Percentiles rank a stretch among this genome's conserved stretches.
phyloP scores from a whole-genome alignment of 2,113 vertebrate species.

The Mastomys natalensis region DNA sequence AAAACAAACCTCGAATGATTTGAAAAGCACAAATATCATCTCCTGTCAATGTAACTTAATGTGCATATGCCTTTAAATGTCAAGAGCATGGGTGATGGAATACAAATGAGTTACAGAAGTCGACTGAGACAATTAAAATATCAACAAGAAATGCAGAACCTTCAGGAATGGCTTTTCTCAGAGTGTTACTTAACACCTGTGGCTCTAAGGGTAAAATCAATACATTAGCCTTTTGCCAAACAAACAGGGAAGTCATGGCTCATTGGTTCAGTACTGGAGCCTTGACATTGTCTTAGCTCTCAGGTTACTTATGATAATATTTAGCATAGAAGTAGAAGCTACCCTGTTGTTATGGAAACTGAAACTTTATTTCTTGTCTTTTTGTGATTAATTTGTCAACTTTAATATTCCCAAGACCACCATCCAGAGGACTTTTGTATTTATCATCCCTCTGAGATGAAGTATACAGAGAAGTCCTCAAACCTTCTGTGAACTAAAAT shows the following conservation, averaged over 20 bases:
- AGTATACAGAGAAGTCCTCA: background rate
- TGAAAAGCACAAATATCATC: background rate
- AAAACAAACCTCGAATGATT: conserved; percentile 31
- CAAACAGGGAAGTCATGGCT: background rate
- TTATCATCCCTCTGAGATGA: conserved; percentile 45
- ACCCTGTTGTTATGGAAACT: conserved; percentile 43
- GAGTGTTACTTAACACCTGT: background rate
- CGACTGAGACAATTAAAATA: background rate
- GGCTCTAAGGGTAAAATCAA: background rate
- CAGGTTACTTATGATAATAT: conserved; percentile 53
- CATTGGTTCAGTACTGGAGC: background rate
- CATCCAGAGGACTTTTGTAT: conserved; percentile 1
- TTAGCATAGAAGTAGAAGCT: conserved; percentile 50
- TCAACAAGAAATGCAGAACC: background rate
- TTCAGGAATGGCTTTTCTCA: background rate
- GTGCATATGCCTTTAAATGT: background rate
- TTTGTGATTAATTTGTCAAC: conserved; percentile 64
- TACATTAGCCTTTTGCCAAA: background rate
- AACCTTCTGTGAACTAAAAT: conserved; percentile 38
- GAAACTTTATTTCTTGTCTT: conserved; percentile 63
- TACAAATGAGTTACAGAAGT: background rate
- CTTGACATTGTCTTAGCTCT: background rate
- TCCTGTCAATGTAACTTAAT: background rate
- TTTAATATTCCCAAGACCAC: conserved; percentile 11
- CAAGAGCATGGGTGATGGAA: background rate